These are phyloP conservation scores for Pardalotus punctatus DNA, from an alignment of 2,113 vertebrate genomes.

Conservation along the genomic window DNA sequence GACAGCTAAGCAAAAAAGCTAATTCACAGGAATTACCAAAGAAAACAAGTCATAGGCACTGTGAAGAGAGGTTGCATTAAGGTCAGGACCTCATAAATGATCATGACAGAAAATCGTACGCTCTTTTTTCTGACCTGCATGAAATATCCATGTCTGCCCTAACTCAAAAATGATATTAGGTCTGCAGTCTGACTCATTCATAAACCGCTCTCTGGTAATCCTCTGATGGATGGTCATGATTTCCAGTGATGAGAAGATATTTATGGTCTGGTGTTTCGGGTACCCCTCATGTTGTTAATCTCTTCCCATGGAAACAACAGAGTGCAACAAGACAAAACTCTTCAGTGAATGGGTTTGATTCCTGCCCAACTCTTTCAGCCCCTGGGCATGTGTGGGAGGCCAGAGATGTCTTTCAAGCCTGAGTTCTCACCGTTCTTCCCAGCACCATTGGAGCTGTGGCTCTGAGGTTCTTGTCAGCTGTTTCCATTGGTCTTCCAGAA, in stretches of 20 bases:
- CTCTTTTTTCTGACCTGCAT: constrained; percentile 33
- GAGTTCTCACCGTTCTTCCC: neutral
- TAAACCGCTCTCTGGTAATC: constrained; percentile 8
- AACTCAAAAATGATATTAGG: constrained; percentile 3
- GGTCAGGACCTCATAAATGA: constrained; percentile 55
- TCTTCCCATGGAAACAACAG: neutral
- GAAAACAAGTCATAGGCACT: constrained; percentile 40
- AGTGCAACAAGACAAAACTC: neutral
- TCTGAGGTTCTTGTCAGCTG: neutral
- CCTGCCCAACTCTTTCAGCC: neutral
- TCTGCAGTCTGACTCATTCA: constrained; percentile 3
- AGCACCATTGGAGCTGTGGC: neutral
- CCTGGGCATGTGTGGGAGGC: neutral
- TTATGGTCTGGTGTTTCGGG: neutral
- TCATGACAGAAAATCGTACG: constrained; percentile 56
- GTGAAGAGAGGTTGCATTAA: constrained; percentile 1
- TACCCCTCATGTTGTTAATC: neutral
- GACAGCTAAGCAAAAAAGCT: constrained; percentile 42
- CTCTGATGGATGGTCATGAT: neutral
- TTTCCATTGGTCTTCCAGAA: neutral
- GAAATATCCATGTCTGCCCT: constrained; percentile 32
- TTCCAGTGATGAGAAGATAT: neutral
- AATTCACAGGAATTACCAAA: constrained; percentile 21
- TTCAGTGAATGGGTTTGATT: neutral
- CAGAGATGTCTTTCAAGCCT: neutral